Base-by-base conservation (phyloP, 2,888 invertebrate genomes). In the Hydropsyche betteni region DNA sequence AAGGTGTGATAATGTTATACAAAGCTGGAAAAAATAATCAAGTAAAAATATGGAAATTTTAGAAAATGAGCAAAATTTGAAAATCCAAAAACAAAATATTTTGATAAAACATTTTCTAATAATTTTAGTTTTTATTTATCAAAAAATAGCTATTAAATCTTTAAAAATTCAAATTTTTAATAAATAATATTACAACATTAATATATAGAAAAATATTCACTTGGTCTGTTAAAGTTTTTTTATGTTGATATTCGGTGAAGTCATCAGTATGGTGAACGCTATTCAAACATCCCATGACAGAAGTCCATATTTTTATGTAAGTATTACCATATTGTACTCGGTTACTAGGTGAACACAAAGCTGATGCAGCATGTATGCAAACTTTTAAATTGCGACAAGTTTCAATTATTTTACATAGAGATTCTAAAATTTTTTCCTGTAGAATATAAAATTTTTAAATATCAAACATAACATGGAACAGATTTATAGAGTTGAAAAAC, bases 361-460 rank as follows among this genome's bases (percentile, higher is more conserved):
- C 95, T 75, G 90, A 87, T 0, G 94, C 93, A 2, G 96, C 96
- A 84, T 94, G 96, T 76, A 94, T 95, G 44, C 96, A 91, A 5
- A 97, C 97, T 88, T 97, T 97, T 80, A 96, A 93, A 83, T 96
- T 96, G 75, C 91, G 90, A 83, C 93, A 94, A 77, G 90, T 90
- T 69, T 91, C 89, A 0, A 94, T 90, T 16, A 94, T 84, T 14
- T 88, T 87, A 78, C 90, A 90, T 5, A 96, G 84, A 10, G 89
- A 88, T 12, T 89, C 86, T 80, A 93, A 92, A 0, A 94, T 89
- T 80, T 89, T 84, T 44, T 84, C 85, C 91, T 93, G 84, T 55
- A 83, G 81, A 80, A 78, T 75, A 55, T 24, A 24, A 24, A n/a
- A 24, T 24, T 24, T 24, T 24, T 2, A 24, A 24, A 24, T 24